These are phyloP conservation scores for Gymnothorax javanicus DNA, from an alignment of 2,797 vertebrate genomes.

Conservation along the genomic window DNA sequence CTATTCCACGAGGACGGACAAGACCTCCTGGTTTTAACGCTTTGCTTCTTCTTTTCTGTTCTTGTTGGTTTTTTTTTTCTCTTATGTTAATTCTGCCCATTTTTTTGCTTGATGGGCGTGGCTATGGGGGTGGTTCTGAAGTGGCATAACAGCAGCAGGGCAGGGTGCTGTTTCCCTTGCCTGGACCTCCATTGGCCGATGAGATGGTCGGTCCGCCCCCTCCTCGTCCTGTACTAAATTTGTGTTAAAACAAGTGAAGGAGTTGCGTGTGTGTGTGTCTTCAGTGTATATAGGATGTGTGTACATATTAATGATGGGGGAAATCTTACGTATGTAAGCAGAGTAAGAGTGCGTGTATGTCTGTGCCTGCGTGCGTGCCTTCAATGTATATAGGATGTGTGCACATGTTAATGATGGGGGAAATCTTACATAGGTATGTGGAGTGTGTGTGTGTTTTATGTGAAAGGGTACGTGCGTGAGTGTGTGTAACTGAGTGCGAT, in stretches of 20 bases:
- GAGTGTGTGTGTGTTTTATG: not conserved
- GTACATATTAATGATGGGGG: conserved; percentile 7
- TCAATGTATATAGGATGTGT: conserved; percentile 10
- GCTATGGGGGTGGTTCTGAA: not conserved
- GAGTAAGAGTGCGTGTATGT: conserved; percentile 8
- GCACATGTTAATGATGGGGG: not conserved
- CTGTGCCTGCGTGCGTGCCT: conserved; percentile 15
- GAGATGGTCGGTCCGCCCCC: conserved; percentile 6
- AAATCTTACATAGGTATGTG: not conserved
- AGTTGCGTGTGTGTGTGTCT: conserved; percentile 15
- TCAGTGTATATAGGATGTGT: not conserved
- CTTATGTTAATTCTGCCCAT: not conserved
- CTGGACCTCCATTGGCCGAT: conserved; percentile 24
- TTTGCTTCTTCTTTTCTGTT: not conserved
- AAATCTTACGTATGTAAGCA: not conserved
- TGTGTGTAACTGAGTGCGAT: conserved; percentile 11
- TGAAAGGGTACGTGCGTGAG: not conserved
- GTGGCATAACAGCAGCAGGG: conserved; percentile 1
- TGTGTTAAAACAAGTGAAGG: not conserved
- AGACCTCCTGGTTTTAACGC: not conserved
- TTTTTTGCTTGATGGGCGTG: not conserved
- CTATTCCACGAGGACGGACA: not conserved
- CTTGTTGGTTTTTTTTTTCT: conserved; percentile 7
- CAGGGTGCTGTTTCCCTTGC: not conserved
- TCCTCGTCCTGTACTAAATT: not conserved